Evolutionary conservation across 1,140 invertebrate genomes (phyloP).

Genomic region (Listronotus oregonensis): DNA sequence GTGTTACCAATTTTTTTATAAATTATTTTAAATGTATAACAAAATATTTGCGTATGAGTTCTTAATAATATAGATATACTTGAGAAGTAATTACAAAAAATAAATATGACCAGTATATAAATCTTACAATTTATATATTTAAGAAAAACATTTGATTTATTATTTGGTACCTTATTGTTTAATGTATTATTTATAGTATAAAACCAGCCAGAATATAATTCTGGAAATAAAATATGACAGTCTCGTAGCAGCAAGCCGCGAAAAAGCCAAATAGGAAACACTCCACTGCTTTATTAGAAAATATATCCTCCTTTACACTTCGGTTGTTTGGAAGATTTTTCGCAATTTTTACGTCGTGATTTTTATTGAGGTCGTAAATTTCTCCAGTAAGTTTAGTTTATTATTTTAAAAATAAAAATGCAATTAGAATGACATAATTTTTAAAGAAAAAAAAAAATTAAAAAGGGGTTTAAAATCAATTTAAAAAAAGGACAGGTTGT

Average conservation of each 20-base stretch:
- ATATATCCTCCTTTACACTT: constrained; percentile 18
- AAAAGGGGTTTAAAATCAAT: too few species aligned
- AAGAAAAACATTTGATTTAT: too few species aligned
- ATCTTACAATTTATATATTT: too few species aligned
- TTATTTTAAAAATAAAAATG: not conserved
- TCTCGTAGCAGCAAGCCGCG: constrained; percentile 9
- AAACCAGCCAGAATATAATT: constrained; percentile 4
- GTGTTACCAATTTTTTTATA: too few species aligned
- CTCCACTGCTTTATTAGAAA: constrained; percentile 22
- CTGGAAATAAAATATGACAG: constrained; percentile 11
- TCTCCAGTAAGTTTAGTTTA: not conserved
- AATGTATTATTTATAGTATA: constrained; percentile 9
- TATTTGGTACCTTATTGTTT: not conserved
- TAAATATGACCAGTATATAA: too few species aligned
- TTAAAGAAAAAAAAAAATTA: too few species aligned
- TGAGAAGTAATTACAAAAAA: too few species aligned
- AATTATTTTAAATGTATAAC: too few species aligned
- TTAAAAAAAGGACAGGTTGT: too few species aligned
- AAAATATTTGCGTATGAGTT: too few species aligned
- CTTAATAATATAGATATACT: too few species aligned
- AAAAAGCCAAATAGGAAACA: constrained; percentile 20
- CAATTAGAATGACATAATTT: not conserved
- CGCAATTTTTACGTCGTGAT: constrained; percentile 16
- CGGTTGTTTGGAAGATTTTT: constrained; percentile 14
- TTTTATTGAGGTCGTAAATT: constrained; percentile 9